Conservation (phyloP, 2,113 vertebrate genomes). For the Macaca mulatta region DNA sequence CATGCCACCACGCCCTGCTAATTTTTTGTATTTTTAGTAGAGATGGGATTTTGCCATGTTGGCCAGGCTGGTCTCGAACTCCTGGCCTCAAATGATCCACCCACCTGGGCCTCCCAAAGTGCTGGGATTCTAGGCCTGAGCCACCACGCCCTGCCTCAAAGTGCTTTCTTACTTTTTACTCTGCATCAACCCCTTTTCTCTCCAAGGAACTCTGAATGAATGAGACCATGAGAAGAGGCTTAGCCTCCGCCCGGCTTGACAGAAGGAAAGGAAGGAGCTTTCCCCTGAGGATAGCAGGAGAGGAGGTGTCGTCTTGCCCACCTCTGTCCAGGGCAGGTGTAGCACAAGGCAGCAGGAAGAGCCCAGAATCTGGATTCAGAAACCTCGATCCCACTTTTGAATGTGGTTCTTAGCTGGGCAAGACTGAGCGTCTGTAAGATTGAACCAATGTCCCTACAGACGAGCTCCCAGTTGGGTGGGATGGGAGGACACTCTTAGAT, state of each 20-base stretch:
- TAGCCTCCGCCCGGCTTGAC: neutral
- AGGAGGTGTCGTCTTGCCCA: neutral
- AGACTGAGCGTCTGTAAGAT: rapidly evolving
- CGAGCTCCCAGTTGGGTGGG: neutral
- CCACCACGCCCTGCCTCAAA: neutral
- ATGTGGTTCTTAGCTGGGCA: neutral
- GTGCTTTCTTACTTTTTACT: neutral
- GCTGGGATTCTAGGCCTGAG: no score
- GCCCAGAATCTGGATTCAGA: neutral
- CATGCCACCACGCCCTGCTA: no score
- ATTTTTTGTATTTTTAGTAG: no score
- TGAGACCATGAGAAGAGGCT: neutral
- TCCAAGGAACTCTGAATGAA: neutral
- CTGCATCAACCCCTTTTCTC: neutral
- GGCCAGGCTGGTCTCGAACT: no score
- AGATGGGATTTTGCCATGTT: no score
- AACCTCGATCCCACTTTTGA: no score
- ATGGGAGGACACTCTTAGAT: neutral
- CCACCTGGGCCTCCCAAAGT: no score
- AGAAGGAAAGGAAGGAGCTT: neutral
- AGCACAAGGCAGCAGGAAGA: neutral
- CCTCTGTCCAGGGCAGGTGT: neutral
- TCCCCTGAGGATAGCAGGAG: no score
- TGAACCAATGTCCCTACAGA: neutral
- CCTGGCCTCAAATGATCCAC: no score